These are phyloP conservation scores for Galendromus occidentalis DNA, from an alignment of 1,140 invertebrate species.

Conservation along the genomic window DNA sequence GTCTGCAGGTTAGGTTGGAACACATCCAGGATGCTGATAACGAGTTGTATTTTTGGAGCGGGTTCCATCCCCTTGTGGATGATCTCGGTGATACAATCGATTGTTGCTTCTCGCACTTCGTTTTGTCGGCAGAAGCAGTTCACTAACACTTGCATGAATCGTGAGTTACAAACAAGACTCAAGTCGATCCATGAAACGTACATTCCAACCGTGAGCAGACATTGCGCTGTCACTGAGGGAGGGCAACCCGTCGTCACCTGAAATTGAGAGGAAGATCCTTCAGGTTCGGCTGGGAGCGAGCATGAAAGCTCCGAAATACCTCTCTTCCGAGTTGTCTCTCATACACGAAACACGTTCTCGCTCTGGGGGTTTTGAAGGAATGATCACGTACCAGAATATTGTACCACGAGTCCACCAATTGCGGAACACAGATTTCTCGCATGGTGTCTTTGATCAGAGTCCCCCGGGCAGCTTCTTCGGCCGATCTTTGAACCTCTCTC, in stretches of 20 bases:
- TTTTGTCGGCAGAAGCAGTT: constrained; percentile 26
- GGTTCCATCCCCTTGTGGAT: constrained; percentile 40
- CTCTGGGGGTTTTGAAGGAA: too few relatives aligned
- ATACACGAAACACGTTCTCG: too few relatives aligned
- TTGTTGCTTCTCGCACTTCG: constrained; percentile 31
- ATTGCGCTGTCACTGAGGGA: constrained; percentile 19
- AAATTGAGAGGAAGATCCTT: not conserved
- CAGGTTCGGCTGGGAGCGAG: too few relatives aligned
- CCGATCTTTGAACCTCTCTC: constrained; percentile 18
- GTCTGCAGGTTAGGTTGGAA: constrained; percentile 13
- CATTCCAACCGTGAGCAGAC: constrained; percentile 36
- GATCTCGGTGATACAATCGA: constrained; percentile 37
- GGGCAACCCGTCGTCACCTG: not conserved
- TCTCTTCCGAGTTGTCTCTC: too few relatives aligned
- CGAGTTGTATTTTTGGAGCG: constrained; percentile 33
- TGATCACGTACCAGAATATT: constrained; percentile 33
- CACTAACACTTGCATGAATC: constrained; percentile 35
- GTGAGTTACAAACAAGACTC: constrained; percentile 35
- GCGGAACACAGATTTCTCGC: constrained; percentile 32
- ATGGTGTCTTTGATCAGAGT: constrained; percentile 37
- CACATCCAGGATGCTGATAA: constrained; percentile 35
- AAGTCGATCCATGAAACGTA: constrained; percentile 42
- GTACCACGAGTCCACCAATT: constrained; percentile 37
- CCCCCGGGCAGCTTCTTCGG: constrained; percentile 32
- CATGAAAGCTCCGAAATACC: too few relatives aligned